Base-by-base conservation (phyloP, 2,888 invertebrate genomes). In the Antheraea assamensis region DNA sequence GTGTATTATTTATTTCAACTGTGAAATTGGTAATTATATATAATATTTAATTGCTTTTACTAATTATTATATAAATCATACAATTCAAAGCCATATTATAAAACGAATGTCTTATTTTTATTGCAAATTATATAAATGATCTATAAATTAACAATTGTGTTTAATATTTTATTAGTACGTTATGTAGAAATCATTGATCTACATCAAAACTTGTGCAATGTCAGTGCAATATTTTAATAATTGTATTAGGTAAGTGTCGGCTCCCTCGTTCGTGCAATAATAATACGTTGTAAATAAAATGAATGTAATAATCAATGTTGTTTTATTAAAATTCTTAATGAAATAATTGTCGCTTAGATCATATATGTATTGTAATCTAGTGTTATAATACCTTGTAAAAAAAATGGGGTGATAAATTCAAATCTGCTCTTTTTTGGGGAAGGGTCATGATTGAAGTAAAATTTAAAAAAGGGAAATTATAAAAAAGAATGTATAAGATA, bases 171-270 rank as follows among this genome's bases (percentile, higher is more conserved):
- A 24, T 76, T 61, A 71, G 30, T 75, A 47, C 30, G 17, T 64
- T 68, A n/a, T 68, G n/a, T 21, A 35, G 58, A 66, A 72, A 73
- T 70, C 17, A 35, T 74, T 77, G 73, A 78, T 79, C 76, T 77
- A 77, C 70, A 73, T 75, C 75, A 74, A 75, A 80, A 78, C 76
- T 30, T 83, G 87, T 89, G 89, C 88, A 90, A 90, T 88, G 78
- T 81, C 72, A 75, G 88, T 88, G 88, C 88, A 88, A 88, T 88
- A 88, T 85, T 82, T 72, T 73, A 17, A 80, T 78, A 71, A 75
- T 77, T 74, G 70, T 72, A 75, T 76, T 75, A 75, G 72, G 64
- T 71, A 72, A 71, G 73, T 66, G 2, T 55, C 55, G 30, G 35
- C 47, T 71, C 66, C 47, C 21, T 74, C 71, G 35, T 64, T 75